Conservation (phyloP, 2,797 vertebrate genomes). For the Phataginus tetradactyla region DNA sequence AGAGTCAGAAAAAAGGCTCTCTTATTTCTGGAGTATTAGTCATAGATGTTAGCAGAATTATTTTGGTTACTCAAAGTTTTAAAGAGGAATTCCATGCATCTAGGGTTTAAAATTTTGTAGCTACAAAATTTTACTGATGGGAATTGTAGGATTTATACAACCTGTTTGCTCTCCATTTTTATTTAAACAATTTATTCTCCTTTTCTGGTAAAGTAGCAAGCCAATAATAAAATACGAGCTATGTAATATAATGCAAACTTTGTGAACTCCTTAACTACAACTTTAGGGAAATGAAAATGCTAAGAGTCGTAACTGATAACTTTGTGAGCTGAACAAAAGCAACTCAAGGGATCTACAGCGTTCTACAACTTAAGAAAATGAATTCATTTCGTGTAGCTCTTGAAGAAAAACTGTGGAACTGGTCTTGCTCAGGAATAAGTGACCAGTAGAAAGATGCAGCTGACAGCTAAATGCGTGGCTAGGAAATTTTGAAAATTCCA, state of each 20-base stretch:
- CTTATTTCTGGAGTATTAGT: constrained; percentile 61
- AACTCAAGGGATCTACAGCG: too few relatives aligned
- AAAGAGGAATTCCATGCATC: not conserved
- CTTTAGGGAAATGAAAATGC: not conserved
- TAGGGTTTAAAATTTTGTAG: not conserved
- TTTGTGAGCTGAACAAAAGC: not conserved
- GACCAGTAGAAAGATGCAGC: constrained; percentile 34
- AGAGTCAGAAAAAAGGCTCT: constrained; percentile 17
- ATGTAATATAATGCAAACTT: not conserved
- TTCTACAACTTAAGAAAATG: not conserved
- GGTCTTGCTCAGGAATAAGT: not conserved
- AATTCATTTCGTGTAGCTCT: not conserved
- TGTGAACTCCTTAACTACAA: not conserved
- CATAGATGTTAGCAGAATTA: constrained; percentile 63
- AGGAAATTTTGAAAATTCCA: constrained; percentile 65
- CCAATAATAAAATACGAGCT: not conserved
- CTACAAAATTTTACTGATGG: not conserved
- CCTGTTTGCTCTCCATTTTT: not conserved
- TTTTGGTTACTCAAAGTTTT: constrained; percentile 34
- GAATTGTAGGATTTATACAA: not conserved
- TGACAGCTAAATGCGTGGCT: constrained; percentile 39
- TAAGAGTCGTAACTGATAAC: not conserved
- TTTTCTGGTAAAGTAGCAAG: not conserved
- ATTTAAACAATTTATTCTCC: not conserved
- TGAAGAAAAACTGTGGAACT: not conserved